These are phyloP conservation scores for Lepidotrigona ventralis DNA, from an alignment of 1,140 invertebrate species.

Conservation along the genomic window DNA sequence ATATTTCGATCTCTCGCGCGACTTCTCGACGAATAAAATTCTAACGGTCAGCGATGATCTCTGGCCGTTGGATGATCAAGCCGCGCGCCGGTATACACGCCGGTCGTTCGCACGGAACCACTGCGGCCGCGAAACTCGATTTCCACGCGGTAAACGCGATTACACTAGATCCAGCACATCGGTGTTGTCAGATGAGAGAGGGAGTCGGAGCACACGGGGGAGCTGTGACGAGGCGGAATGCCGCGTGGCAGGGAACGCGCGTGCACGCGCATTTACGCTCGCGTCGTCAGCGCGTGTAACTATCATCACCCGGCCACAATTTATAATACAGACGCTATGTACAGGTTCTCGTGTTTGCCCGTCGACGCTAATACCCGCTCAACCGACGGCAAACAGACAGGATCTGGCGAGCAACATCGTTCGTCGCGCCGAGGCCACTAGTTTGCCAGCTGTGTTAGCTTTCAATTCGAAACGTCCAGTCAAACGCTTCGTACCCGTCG, in stretches of 20 bases:
- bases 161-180: conserved; percentile 3
- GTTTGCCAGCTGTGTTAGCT: not conserved
- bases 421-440: not conserved
- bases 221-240: not conserved
- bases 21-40: not conserved
- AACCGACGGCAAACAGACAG: conserved; percentile 19
- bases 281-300: conserved; percentile 42
- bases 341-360: conserved; percentile 63
- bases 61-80: not conserved
- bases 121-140: conserved; percentile 31
- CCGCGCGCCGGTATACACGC: not conserved
- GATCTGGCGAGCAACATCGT: not conserved
- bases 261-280: conserved; percentile 22
- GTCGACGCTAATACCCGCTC: conserved; percentile 56
- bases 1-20: not conserved
- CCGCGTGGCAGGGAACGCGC: not conserved
- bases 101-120: not conserved
- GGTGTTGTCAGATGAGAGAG: conserved; percentile 14
- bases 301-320: conserved; percentile 58
- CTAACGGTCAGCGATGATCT: not conserved
- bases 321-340: conserved; percentile 72
- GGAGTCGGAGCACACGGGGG: not conserved
- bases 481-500: not conserved
- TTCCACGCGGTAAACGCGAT: conserved; percentile 32
- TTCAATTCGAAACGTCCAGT: conserved; percentile 11